Conservation (phyloP, 2,888 invertebrate genomes). For the Hydroisotoma schaefferi region DNA sequence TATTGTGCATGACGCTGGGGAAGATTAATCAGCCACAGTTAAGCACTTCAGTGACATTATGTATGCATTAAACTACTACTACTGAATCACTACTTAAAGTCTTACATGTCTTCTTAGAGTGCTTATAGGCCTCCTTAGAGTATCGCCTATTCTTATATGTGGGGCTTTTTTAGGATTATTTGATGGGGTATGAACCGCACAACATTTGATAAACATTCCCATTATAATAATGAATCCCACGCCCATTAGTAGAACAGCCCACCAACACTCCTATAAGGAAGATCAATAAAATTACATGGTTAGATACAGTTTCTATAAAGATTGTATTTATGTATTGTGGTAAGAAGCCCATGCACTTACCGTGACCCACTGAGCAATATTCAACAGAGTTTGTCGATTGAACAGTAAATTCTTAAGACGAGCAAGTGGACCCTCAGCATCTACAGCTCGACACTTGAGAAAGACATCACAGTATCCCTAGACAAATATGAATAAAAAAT, state of each 20-base stretch:
- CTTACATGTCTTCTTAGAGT: constrained; percentile 81
- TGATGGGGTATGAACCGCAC: constrained; percentile 98
- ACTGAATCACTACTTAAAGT: no score
- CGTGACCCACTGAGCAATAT: constrained; percentile 89
- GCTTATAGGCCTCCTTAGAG: constrained; percentile 83
- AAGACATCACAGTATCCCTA: constrained; percentile 99
- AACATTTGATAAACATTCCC: constrained; percentile 98
- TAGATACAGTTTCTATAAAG: no score
- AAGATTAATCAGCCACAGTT: no score
- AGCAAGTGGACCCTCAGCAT: constrained; percentile 96
- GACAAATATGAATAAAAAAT: constrained; percentile 38
- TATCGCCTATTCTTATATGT: constrained; percentile 88
- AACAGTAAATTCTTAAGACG: constrained; percentile 92
- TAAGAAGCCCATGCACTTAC: constrained; percentile 53
- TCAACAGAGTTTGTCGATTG: constrained; percentile 80
- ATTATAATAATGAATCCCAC: constrained; percentile 90
- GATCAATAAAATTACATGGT: no score
- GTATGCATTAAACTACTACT: no score
- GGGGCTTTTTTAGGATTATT: constrained; percentile 97
- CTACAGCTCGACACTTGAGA: constrained; percentile 95
- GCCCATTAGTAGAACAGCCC: constrained; percentile 81
- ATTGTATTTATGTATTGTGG: background rate
- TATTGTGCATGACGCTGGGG: constrained; percentile 45
- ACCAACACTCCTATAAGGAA: constrained; percentile 76
- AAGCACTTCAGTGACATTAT: no score